Evolutionary conservation across 2,113 vertebrate species (phyloP), one percentile per base, ranked within the genome.

Genomic region (Myrmecobius fasciatus): DNA sequence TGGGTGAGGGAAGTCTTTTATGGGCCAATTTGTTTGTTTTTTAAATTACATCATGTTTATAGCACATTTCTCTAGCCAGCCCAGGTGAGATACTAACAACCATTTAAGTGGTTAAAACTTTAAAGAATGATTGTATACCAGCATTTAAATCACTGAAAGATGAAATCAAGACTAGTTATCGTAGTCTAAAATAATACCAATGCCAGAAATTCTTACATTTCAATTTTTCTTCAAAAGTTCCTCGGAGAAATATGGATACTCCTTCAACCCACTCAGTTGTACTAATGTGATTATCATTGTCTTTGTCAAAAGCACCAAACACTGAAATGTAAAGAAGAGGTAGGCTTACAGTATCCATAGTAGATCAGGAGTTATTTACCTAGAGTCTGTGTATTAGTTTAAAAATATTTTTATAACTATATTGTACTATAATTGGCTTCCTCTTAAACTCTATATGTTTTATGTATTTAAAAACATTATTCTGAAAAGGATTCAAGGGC

Each of bases 221-320:
- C 0, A 99, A 99, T 96, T 98, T 99, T 98, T 99, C 99, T 96
- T 99, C 99, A 97, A 99, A 28, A 12, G 99, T 99, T 95, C 99
- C 99, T 54, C 99, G 98, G 91, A 99, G 99, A 98, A 99, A 99
- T 91, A 99, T 97, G 0, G 99, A 98, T 83, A 99, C 97, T 89
- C 99, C 99, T 98, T 99, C 98, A 25, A 99, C 98, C 99, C 99
- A 99, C 54, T 99, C 99, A 83, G 97, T 98, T 47, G 98, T 97
- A 67, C 88, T 99, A 97, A 99, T 93, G 52, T 96, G 97, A 94
- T 98, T 96, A 52, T 99, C 98, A 0, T 98, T 99, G 98, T 99
- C 98, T 98, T 97, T 99, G 97, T 99, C 99, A 98, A 99, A 99
- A 53, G 95, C 98, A 96, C 97, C 98, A 95, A 99, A 99, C 89